Base-by-base conservation (phyloP, 2,797 vertebrate species). In the Crocodylus rhombifer region DNA sequence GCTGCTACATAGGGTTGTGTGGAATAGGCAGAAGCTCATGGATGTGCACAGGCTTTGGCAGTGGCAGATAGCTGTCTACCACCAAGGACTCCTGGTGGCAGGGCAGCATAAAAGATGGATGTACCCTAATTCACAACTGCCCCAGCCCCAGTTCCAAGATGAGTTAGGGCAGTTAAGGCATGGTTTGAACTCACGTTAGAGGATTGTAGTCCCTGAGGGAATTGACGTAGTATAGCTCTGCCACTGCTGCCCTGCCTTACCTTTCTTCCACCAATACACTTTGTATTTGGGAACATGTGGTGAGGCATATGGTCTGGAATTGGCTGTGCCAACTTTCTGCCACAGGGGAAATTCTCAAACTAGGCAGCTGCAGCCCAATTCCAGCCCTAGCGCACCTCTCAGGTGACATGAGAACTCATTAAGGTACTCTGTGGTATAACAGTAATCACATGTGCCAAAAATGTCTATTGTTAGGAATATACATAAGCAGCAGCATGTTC, bases 261-360 rank as follows among this genome's bases (percentile, higher is more conserved):
- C 0, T 2, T 5, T 80, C 4, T 85, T 80, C 28, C 56, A 25
- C 13, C 21, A 73, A 73, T 14, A 25, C 33, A 7, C 11, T 1
- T 73, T 7, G 42, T 74, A 51, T 7, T 58, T 25, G 69, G 73
- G 26, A 80, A 16, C 42, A 78, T 28, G 85, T 62, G 20, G 14
- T 1, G 9, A 58, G 23, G 18, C 33, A 73, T 21, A 13, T 28
- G 56, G n/a, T 51, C 69, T 8, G 4, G 36, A 42, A 14, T 4
- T 4, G 21, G 26, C 61, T 56, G n/a, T 84, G 28, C 25, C 71
- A 61, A 7, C 30, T 10, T 55, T 23, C 64, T 7, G 20, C 28
- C 55, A 12, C 4, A 3, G 71, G 63, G 20, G 65, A 57, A 7
- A 75, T 84, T 90, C 28, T 65, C 57, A 15, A 0, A 28, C 28